Conservation (phyloP, 2,888 invertebrate species). For the Scaptomyza polygonia region DNA sequence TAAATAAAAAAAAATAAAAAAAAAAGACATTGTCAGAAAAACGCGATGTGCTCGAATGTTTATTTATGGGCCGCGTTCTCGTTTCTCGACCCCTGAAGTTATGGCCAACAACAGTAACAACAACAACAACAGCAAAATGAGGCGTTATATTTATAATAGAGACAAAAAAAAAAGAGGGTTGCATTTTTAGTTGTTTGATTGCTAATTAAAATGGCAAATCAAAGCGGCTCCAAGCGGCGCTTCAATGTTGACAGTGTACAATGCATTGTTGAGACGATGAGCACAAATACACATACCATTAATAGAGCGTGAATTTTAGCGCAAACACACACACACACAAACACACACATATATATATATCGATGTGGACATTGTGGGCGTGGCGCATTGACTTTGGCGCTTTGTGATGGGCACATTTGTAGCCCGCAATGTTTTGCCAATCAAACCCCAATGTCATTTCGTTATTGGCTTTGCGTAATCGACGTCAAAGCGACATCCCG, state of each 20-base stretch:
- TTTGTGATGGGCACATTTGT: conserved; percentile 64
- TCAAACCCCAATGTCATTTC: conserved; percentile 82
- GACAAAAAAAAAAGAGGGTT: conserved; percentile 11
- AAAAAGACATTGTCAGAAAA: conserved; percentile 60
- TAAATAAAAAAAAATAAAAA: too few relatives aligned
- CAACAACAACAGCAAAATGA: conserved; percentile 17
- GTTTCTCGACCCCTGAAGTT: conserved; percentile 38
- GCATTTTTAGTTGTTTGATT: conserved; percentile 66
- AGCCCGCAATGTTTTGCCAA: conserved; percentile 80
- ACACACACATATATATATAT: neutral
- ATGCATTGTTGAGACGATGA: conserved; percentile 26
- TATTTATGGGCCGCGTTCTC: conserved; percentile 55
- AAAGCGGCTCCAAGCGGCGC: conserved; percentile 49
- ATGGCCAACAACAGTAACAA: conserved; percentile 34
- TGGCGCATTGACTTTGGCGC: conserved; percentile 16
- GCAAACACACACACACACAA: conserved; percentile 50
- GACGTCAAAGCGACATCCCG: conserved; percentile 77
- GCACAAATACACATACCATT: conserved; percentile 48
- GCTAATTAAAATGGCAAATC: conserved; percentile 78
- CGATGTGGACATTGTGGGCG: conserved; percentile 11
- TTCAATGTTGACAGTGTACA: conserved; percentile 67
- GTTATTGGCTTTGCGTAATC: conserved; percentile 82
- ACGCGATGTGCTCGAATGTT: conserved; percentile 62
- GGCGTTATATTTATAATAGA: neutral
- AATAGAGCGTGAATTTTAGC: conserved; percentile 81